Evolutionary conservation across 2,113 vertebrate species (phyloP), one percentile per base, ranked within the genome.

Genomic region (Mastomys coucha): DNA sequence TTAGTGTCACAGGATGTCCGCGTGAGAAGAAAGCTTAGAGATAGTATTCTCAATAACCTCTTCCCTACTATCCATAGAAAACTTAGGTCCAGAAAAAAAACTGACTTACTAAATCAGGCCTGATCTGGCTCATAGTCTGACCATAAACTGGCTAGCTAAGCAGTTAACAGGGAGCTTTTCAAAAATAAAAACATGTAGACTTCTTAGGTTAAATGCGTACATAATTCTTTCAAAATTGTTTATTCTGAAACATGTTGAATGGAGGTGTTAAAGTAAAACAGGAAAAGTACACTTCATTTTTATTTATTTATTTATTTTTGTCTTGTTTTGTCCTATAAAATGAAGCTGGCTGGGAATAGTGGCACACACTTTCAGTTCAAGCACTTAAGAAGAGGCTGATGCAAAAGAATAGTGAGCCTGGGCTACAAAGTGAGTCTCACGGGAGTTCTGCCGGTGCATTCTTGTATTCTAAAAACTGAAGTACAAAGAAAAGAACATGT

Each of bases 31-130:
- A 33, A 78, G 8, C 33, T 60, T 82, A 73, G 7, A 28, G 33
- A 70, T 81, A 72, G 69, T 51, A 3, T n/a, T 70, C 14, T 76
- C 5, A 39, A 58, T 8, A 58, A 6, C 7, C 22, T 73, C 26
- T 91, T 84, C 82, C 24, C 49, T 33, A n/a, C 2, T 85, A 39
- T 33, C 87, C 16, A 45, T 2, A 82, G 33, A 56, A 96, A 96
- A 88, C 13, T 75, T 20, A 96, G 88, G 75, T 93, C n/a, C 53
- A 89, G 51, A 88, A 84, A 93, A 65, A 31, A 91, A 95, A 80
- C 5, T 51, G 31, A 88, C 28, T 42, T 92, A 88, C 1, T 28
- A 31, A 49, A 53, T 90, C 81, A 39, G 58, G 16, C 9, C 26
- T 91, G 51, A 78, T 13, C 4, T 67, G n/a, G 14, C 4, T 94